Evolutionary conservation across 2,888 invertebrate genomes (phyloP), one percentile per base, ranked within the genome.

Genomic region (Euproctis similis): DNA sequence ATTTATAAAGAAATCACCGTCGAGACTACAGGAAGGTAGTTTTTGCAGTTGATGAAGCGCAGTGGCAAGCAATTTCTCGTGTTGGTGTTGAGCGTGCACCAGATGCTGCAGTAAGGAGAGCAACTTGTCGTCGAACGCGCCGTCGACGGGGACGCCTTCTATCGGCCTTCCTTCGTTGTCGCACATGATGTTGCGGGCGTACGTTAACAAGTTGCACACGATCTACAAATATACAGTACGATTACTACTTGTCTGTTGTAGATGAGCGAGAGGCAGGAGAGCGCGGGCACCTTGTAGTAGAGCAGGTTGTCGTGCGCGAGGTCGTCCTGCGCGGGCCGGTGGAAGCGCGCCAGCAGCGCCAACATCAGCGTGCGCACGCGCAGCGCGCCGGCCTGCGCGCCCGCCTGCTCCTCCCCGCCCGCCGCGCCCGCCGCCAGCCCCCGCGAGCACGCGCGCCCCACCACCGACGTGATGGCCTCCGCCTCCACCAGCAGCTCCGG

Each of bases 291-390:
- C 69, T 72, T 73, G 37, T 69, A 75, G 36, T 75, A 70, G 0
- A 67, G 44, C 3, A 53, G 32, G n/a, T 42, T 39, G 10, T 47
- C 36, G 12, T 58, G 53, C 26, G 54, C 44, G 2, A 43, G 40
- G 34, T 39, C 16, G 12, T 54, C 53, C 9, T 10, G 6, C n/a
- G 51, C 43, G 8, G 46, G 40, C 2, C 55, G 41, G 47, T 65
- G 53, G 58, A 94, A 95, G 36, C 92, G 87, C 2, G 91, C 88
- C 39, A 95, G 84, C 27, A 95, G 80, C 0, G 90, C 87, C 31
- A 95, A 68, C 90, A 94, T 90, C 20, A 94, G 84, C 40, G 89
- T 87, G 56, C 92, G 92, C 35, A 95, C 78, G 1, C 93, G 86
- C 49, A 86, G 88, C 8, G 92, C 69, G 51, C 89, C 87, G 0